A percentile compares a stretch with the other conserved stretches of the same genome.
Evolutionary conservation across 2,888 invertebrate genomes (phyloP).

Genomic region (Tetrapedia diversipes): DNA sequence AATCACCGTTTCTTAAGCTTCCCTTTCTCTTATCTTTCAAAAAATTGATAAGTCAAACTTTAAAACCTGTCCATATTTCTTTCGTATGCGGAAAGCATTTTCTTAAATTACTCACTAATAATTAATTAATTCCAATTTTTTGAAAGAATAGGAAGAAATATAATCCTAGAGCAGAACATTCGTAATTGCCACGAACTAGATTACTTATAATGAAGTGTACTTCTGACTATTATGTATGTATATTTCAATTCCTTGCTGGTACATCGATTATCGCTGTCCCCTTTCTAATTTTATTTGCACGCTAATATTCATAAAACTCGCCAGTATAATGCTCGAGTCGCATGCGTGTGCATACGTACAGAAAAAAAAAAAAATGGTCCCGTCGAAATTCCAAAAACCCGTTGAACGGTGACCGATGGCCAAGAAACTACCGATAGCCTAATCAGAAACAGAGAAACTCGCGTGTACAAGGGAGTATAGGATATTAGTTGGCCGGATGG

Average conservation of each 20-base stretch:
- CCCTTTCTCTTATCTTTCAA: neutral
- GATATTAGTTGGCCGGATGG: slow-evolving; percentile 76
- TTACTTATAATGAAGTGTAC: no score
- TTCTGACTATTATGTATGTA: no score
- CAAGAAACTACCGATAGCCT: slow-evolving; percentile 32
- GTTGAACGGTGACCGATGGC: slow-evolving; percentile 26
- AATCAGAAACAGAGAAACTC: slow-evolving; percentile 59
- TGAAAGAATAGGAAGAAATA: neutral
- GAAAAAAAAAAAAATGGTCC: neutral
- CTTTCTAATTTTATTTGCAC: neutral
- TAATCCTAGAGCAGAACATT: neutral
- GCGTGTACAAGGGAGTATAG: slow-evolving; percentile 63
- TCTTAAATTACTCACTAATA: no score
- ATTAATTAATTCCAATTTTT: neutral
- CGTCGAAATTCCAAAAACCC: slow-evolving; percentile 29
- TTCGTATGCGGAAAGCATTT: no score
- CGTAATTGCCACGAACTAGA: no score
- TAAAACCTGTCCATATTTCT: no score
- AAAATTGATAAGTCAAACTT: no score
- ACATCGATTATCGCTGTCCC: no score
- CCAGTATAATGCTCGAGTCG: neutral
- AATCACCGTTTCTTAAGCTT: neutral
- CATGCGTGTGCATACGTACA: neutral
- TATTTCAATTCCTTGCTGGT: no score
- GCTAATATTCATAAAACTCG: no score